Evolutionary conservation across 1,140 invertebrate genomes (phyloP).

Genomic region (Calephelis virginiensis): DNA sequence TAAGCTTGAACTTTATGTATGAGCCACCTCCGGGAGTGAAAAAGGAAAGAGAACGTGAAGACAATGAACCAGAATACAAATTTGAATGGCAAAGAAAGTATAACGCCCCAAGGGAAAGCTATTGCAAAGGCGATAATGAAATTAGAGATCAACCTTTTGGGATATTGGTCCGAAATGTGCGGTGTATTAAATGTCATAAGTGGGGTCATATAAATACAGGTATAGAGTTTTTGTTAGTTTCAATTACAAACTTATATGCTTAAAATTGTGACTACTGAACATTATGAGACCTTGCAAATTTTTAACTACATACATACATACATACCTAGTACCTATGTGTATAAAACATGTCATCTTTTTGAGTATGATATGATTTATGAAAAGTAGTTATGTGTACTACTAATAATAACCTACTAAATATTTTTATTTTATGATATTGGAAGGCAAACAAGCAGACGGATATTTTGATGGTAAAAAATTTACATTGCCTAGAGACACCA

Average conservation of each 20-base stretch:
- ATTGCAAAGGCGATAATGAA: constrained; percentile 96
- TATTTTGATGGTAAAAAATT: no score
- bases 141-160: constrained; percentile 99
- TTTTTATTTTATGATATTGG: no score
- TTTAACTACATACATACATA: no score
- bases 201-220: constrained; percentile 99
- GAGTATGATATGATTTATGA: no score
- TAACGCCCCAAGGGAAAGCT: constrained; percentile 98
- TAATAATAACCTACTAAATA: no score
- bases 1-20: constrained; percentile 99
- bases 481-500: no score
- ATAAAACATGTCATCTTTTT: no score
- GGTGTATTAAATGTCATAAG: constrained; percentile 99
- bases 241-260: neutral
- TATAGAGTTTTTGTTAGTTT: constrained; percentile 42
- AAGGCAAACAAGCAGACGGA: no score
- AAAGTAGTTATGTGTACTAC: no score
- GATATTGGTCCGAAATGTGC: constrained; percentile 97
- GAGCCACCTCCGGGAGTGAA: constrained; percentile 98
- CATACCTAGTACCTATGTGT: no score
- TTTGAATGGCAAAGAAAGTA: constrained; percentile 99
- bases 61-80: constrained; percentile 97
- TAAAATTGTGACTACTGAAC: no score
- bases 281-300: no score
- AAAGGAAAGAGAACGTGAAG: constrained; percentile 93